Evolutionary conservation across 2,113 vertebrate species (phyloP).

Genomic region (Cynopterus brachyotis): DNA sequence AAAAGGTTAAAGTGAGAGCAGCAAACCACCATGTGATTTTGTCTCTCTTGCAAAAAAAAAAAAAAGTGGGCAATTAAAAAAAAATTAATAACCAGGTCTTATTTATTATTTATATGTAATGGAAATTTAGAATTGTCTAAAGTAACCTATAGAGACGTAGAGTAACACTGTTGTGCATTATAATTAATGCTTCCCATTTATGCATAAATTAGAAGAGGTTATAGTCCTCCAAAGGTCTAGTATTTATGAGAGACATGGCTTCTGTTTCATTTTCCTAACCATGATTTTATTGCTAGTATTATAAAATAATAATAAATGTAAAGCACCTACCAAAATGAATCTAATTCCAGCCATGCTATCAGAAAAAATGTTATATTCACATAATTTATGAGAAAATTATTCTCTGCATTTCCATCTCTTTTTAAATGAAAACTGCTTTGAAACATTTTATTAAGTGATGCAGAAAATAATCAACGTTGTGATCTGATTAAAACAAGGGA

Average conservation of each 20-base stretch:
- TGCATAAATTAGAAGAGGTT: constrained; percentile 17
- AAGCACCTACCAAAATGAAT: not conserved
- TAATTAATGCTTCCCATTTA: not conserved
- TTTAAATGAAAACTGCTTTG: constrained; percentile 28
- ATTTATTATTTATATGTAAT: not conserved
- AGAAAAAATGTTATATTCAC: not conserved
- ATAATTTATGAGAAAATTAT: constrained; percentile 43
- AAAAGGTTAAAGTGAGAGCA: not conserved
- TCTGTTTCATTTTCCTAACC: constrained; percentile 11
- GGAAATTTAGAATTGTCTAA: not conserved
- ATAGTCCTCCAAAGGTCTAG: not conserved
- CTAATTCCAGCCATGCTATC: constrained; percentile 9
- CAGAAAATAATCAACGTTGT: not conserved
- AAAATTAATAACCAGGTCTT: not conserved
- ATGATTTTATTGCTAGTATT: constrained; percentile 28
- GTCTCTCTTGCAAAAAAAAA: not conserved
- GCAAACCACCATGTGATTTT: not conserved
- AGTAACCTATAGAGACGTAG: not conserved
- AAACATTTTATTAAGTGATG: not conserved
- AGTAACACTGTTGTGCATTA: not conserved
- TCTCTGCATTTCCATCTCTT: not conserved
- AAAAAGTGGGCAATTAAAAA: not conserved
- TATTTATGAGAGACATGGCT: constrained; percentile 35
- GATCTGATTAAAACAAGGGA: not conserved
- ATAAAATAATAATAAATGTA: constrained; percentile 29